Evolutionary conservation across 2,797 vertebrate species (phyloP).

Genomic region (Syngnathus acus): DNA sequence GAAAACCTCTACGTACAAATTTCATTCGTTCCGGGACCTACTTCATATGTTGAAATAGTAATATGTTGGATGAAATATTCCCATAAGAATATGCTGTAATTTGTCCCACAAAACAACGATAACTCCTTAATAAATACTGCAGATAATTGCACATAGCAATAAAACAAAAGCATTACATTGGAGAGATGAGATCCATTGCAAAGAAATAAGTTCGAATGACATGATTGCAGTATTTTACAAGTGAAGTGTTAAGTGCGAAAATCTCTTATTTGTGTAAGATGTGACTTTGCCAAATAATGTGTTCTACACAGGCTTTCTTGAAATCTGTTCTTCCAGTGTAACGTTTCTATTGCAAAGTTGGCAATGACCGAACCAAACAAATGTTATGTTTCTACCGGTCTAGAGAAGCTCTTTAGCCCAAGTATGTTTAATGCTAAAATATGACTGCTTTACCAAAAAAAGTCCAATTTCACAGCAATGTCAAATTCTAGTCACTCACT

Average conservation of each 20-base stretch:
- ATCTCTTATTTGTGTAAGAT: slow-evolving; percentile 26
- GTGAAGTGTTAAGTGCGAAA: background rate
- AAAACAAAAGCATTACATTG: too few species aligned
- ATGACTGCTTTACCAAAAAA: background rate
- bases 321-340: background rate
- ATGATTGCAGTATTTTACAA: too few species aligned
- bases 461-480: background rate
- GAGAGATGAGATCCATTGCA: too few species aligned
- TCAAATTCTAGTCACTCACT: background rate
- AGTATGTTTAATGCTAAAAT: background rate
- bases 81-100: too few species aligned
- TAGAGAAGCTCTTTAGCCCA: background rate
- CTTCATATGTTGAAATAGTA: too few species aligned
- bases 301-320: background rate
- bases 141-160: too few species aligned
- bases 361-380: background rate
- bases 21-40: too few species aligned
- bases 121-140: too few species aligned
- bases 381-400: background rate
- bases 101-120: too few species aligned
- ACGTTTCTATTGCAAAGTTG: background rate
- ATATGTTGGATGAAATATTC: too few species aligned
- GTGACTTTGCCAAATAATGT: slow-evolving; percentile 16
- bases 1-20: background rate
- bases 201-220: too few species aligned